Percentiles rank a stretch among this genome's conserved stretches.
Evolutionary conservation across 2,888 invertebrate species (phyloP).

Genomic region (Pterostichus niger): DNA sequence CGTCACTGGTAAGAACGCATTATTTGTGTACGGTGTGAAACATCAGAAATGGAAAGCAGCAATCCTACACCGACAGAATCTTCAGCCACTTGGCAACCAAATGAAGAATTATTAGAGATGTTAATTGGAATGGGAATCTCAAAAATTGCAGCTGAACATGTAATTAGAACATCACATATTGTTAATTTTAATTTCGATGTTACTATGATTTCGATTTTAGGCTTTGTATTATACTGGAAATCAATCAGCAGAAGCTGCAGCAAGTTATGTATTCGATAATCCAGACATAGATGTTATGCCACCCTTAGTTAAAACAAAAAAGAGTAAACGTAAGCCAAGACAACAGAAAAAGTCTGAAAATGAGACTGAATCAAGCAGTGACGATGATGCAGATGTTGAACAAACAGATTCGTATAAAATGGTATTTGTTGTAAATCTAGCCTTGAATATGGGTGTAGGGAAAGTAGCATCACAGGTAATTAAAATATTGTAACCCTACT

Average conservation of each 20-base stretch:
- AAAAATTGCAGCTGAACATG: constrained; percentile 76
- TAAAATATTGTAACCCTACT: not conserved
- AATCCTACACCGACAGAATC: constrained; percentile 57
- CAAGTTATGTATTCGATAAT: constrained; percentile 79
- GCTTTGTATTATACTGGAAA: constrained; percentile 80
- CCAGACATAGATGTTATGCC: constrained; percentile 72
- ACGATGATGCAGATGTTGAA: constrained; percentile 72
- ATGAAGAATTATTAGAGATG: constrained; percentile 74
- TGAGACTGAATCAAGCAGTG: constrained; percentile 70
- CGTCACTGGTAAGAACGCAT: constrained; percentile 15
- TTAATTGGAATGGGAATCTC: constrained; percentile 77
- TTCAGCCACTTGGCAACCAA: constrained; percentile 73
- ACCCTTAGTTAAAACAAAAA: constrained; percentile 65
- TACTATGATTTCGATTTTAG: constrained; percentile 72
- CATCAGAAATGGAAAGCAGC: constrained; percentile 59
- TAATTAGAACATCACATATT: constrained; percentile 69
- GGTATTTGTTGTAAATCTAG: constrained; percentile 82
- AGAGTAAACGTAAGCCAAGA: constrained; percentile 65
- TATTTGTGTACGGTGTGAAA: not conserved
- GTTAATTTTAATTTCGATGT: constrained; percentile 40
- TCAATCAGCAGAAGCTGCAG: constrained; percentile 79
- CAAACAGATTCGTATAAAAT: constrained; percentile 79
- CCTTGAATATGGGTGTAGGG: constrained; percentile 82
- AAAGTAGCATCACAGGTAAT: constrained; percentile 81
- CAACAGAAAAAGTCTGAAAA: constrained; percentile 67